Evolutionary conservation across 92 coral and sea anemone species (phyloP), one percentile per base, ranked within the genome.

Genomic region (Siderastrea radians): DNA sequence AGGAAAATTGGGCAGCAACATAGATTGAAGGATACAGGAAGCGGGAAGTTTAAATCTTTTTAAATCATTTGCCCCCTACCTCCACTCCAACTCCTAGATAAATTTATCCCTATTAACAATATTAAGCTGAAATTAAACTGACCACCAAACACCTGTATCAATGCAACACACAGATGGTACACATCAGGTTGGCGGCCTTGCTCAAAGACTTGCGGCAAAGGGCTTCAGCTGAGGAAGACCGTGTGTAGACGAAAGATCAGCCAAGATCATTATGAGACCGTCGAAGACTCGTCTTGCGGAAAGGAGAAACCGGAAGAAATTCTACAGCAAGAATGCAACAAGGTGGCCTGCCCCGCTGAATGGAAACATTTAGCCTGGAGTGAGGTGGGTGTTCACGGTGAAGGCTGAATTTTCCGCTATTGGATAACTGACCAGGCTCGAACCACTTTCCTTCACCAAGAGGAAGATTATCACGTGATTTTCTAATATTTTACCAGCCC

Each of bases 131-230:
- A 26, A 26, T 26, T 26, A 26, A 26, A 62, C 3, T 8, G 66
- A 61, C 73, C 9, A 53, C 54, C 49, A 4, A 61, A 44, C 11
- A 3, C 43, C 51, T 26, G 17, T 13, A 11, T 7, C 48, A 1
- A 2, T 19, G 12, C 44, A 43, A 50, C 12, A 70, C 16, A 0
- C 45, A 97, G 99, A 44, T 97, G 99, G 99, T 95, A 83, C 81
- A 82, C 50, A 69, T 89, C 98, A 4, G 87, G 88, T 53, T 97
- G 99, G 99, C 81, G 96, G 15, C 96, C 99, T 1, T 97, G 99
- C 72, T 97, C 99, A 16, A 66, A 89, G 86, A 90, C 98, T 2
- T 97, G 99, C 60, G 99, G 99, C 13, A 91, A 93, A 73, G 99
- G 99, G 3, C 61, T 69, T 63, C 99, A 95, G 80, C 83, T 84